These are phyloP conservation scores for Ypsolopha sequella DNA, from an alignment of 2,888 invertebrate genomes.

Conservation along the genomic window DNA sequence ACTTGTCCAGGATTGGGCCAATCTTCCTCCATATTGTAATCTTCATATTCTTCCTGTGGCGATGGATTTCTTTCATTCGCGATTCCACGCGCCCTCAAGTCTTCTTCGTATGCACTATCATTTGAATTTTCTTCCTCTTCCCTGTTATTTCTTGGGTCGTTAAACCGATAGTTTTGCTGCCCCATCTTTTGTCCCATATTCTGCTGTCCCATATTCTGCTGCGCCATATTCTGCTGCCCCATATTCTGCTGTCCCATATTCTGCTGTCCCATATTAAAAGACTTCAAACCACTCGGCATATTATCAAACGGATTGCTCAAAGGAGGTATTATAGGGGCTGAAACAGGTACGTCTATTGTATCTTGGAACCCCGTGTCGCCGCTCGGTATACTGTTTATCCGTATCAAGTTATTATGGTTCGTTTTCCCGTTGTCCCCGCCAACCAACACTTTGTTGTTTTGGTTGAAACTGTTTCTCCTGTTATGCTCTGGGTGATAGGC, in stretches of 20 bases:
- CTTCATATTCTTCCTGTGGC: conserved; percentile 11
- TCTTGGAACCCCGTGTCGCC: conserved; percentile 12
- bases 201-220: too few species aligned
- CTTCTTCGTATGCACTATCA: conserved; percentile 37
- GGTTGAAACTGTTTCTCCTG: conserved; percentile 42
- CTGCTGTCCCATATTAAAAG: conserved; percentile 19
- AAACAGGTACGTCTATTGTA: conserved; percentile 18
- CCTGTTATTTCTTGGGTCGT: conserved; percentile 12
- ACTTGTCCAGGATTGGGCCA: conserved; percentile 13
- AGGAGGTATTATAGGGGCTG: conserved; percentile 31
- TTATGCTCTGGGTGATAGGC: conserved; percentile 71
- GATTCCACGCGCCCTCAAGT: conserved; percentile 25
- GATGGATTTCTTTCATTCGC: conserved; percentile 22
- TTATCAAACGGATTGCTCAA: conserved; percentile 46
- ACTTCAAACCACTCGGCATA: conserved; percentile 38
- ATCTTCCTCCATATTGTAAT: not conserved
- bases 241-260: not conserved
- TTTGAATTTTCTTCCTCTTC: conserved; percentile 17
- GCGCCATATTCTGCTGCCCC: too few species aligned
- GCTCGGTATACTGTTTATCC: conserved; percentile 24
- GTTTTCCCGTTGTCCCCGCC: conserved; percentile 45
- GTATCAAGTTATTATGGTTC: conserved; percentile 28
- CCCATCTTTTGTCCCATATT: too few species aligned
- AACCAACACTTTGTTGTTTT: conserved; percentile 55
- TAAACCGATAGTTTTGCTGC: not conserved